phyloP scores from a whole-genome alignment of 2,113 vertebrate genomes.

The Lophura nycthemera region DNA sequence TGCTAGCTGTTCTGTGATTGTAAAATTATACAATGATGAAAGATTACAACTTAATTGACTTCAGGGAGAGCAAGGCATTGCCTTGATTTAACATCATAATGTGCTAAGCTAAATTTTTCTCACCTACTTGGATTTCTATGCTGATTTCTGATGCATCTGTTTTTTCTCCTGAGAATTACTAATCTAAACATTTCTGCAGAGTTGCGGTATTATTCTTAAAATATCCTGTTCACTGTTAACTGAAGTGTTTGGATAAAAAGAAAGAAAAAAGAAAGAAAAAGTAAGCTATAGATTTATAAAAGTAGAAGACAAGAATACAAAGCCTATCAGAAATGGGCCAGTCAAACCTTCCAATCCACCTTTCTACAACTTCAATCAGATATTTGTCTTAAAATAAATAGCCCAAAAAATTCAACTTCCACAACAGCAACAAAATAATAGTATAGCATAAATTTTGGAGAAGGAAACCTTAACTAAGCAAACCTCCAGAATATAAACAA shows the following conservation, averaged over 20 bases:
- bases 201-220: not conserved
- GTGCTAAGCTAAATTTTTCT: not conserved
- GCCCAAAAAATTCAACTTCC: not conserved
- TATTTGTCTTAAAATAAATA: not conserved
- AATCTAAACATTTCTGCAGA: not conserved
- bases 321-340: not conserved
- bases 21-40: conserved; percentile 22
- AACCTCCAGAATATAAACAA: not conserved
- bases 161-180: not conserved
- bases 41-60: conserved; percentile 16
- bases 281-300: not conserved
- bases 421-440: not conserved
- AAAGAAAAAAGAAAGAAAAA: not conserved
- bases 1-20: not conserved
- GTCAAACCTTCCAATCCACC: not conserved
- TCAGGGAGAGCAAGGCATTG: not conserved
- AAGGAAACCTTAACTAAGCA: not conserved
- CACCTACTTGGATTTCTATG: not conserved
- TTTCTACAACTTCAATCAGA: not conserved
- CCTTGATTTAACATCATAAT: conserved; percentile 28
- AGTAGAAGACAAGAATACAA: not conserved
- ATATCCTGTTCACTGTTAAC: not conserved
- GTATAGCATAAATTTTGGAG: not conserved
- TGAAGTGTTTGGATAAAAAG: not conserved
- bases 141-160: not conserved